Evolutionary conservation across 2,797 vertebrate species (phyloP), one percentile per base, ranked within the genome.

Genomic region (Chelon auratus): DNA sequence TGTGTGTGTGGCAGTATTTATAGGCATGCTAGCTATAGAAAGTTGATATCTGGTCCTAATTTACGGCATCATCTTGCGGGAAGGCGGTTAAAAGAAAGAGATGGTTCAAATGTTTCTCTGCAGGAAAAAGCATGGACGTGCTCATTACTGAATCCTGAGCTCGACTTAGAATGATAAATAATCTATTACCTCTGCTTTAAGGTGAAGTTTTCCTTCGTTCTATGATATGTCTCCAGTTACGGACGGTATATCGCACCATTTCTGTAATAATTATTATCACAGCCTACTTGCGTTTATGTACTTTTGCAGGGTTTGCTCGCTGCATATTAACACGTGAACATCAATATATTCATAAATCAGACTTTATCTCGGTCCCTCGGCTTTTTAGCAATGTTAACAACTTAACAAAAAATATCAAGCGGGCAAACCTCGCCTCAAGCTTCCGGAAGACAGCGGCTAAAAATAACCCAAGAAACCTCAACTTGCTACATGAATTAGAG

Each of bases 401-500:
- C 54, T 40, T 52, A 76, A 26, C 22, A 45, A 3, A n/a, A 36
- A 51, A 68, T 78, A 65, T 40, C 57, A 63, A 17, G 20, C 17
- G 20, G 52, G 33, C 42, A 52, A 33, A 11, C 54, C 22, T 22
- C 2, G 22, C 64, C 76, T 54, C 14, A 15, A 65, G 54, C 45
- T 58, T 76, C 48, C 40, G 66, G 9, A 78, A 60, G 60, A 67
- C 64, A 56, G 42, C 8, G 12, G 66, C 72, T 72, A 52, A 62
- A 78, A 83, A 70, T 67, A 70, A 55, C 60, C 53, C 30, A 12
- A 30, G 59, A 56, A 75, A 63, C 73, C 37, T 81, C 42, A 66
- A 75, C 56, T 40, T 59, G 56, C 70, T 37, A 64, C 67, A 68
- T 69, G 54, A 64, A 78, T 72, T 51, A 61, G 13, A 72, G 18